A percentile compares a stretch with the other conserved stretches of the same genome.
phyloP scores from a whole-genome alignment of 2,888 invertebrate genomes.

The Zygothrica quintamaculata region DNA sequence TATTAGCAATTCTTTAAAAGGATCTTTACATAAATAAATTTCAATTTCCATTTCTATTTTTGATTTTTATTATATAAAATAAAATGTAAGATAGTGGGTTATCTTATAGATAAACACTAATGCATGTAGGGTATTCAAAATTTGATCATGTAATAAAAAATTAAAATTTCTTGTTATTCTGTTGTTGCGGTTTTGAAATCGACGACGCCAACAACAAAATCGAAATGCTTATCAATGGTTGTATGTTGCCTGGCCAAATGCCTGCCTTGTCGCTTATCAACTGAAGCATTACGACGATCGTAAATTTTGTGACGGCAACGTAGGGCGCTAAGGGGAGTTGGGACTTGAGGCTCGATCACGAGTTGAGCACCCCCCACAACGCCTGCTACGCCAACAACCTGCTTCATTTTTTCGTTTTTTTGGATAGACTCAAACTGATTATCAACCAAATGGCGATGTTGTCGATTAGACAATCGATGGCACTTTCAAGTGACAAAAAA shows the following conservation, averaged over 20 bases:
- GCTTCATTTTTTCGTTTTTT: constrained; percentile 5
- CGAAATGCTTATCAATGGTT: constrained; percentile 40
- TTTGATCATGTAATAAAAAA: constrained; percentile 35
- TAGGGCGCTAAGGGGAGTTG: background rate
- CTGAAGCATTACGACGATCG: constrained; percentile 44
- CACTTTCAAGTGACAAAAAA: constrained; percentile 23
- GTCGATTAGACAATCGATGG: constrained; percentile 31
- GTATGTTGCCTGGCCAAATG: constrained; percentile 3
- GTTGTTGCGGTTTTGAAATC: constrained; percentile 21
- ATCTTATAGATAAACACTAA: no score
- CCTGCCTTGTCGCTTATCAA: constrained; percentile 46
- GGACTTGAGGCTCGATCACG: constrained; percentile 34
- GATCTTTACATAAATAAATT: no score
- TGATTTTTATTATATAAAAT: no score
- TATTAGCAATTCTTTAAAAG: no score
- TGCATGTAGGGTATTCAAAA: constrained; percentile 13
- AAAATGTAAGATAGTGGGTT: no score
- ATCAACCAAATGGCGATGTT: constrained; percentile 13
- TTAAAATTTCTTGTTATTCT: constrained; percentile 26
- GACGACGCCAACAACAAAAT: constrained; percentile 25
- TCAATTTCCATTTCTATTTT: no score
- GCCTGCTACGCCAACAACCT: no score
- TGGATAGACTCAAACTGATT: constrained; percentile 27
- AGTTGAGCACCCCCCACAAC: constrained; percentile 29
- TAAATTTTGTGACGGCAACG: constrained; percentile 30